Conservation (phyloP, 2,888 invertebrate species). For the Bombyx huttoni region DNA sequence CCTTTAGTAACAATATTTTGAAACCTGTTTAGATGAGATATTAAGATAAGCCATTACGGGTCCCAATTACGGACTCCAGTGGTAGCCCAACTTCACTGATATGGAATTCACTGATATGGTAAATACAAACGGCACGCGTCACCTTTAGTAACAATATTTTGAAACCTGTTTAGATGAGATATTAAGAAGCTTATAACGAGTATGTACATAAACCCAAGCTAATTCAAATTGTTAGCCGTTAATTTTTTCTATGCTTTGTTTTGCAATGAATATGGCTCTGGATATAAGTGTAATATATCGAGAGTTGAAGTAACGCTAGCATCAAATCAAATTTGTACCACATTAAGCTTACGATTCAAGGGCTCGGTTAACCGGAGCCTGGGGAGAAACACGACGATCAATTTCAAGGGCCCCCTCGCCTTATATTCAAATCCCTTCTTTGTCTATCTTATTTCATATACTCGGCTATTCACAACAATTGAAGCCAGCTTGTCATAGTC, state of each 20-base stretch:
- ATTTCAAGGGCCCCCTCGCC: constrained; percentile 64
- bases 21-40: constrained; percentile 25
- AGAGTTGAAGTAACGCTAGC: constrained; percentile 14
- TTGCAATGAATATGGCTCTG: not conserved
- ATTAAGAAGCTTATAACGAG: no score
- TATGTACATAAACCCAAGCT: not conserved
- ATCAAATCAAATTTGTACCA: constrained; percentile 63
- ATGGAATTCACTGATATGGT: no score
- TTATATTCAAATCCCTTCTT: constrained; percentile 67
- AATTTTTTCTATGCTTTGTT: not conserved
- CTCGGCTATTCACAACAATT: constrained; percentile 47
- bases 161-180: constrained; percentile 20
- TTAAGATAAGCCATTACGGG: constrained; percentile 50
- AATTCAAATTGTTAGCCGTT: not conserved
- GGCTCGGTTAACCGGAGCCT: constrained; percentile 60
- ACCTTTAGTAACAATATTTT: constrained; percentile 17
- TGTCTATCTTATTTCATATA: constrained; percentile 62
- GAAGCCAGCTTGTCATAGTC: constrained; percentile 12
- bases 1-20: constrained; percentile 17
- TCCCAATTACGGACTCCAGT: constrained; percentile 52
- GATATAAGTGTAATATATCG: not conserved
- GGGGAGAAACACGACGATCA: constrained; percentile 59
- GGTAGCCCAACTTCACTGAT: constrained; percentile 42
- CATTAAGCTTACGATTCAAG: constrained; percentile 47
- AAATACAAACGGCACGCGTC: constrained; percentile 32